Conservation (phyloP, 2,113 vertebrate species). For the Uria lomvia region DNA sequence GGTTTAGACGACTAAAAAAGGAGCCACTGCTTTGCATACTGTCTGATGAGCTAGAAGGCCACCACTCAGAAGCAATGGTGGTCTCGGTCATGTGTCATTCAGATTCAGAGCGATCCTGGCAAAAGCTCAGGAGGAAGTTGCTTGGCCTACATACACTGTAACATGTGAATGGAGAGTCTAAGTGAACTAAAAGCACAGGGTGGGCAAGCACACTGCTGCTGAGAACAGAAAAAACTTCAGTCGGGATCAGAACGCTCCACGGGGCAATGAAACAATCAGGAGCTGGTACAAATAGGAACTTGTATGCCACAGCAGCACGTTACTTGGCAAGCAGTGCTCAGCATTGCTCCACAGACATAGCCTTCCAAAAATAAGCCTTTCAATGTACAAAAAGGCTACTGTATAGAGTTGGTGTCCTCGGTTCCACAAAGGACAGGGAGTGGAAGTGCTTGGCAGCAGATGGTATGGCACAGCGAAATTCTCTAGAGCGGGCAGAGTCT, state of each 20-base stretch:
- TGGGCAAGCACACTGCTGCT: neutral
- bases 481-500: neutral
- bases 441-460: neutral
- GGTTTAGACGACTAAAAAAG: neutral
- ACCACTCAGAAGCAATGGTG: neutral
- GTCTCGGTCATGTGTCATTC: neutral
- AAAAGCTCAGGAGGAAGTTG: neutral
- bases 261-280: neutral
- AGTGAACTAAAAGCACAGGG: neutral
- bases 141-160: neutral
- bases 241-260: neutral
- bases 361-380: neutral
- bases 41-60: neutral
- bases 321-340: neutral
- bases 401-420: neutral
- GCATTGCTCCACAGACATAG: neutral
- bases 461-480: neutral
- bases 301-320: neutral
- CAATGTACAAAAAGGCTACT: neutral
- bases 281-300: neutral
- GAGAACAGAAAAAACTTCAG: neutral
- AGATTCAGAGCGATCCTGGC: neutral
- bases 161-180: neutral
- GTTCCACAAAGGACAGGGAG: neutral
- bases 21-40: neutral